Evolutionary conservation across 53 echinoderm and acorn worm genomes (phyloP).

Genomic region (Echinarachnius parma): DNA sequence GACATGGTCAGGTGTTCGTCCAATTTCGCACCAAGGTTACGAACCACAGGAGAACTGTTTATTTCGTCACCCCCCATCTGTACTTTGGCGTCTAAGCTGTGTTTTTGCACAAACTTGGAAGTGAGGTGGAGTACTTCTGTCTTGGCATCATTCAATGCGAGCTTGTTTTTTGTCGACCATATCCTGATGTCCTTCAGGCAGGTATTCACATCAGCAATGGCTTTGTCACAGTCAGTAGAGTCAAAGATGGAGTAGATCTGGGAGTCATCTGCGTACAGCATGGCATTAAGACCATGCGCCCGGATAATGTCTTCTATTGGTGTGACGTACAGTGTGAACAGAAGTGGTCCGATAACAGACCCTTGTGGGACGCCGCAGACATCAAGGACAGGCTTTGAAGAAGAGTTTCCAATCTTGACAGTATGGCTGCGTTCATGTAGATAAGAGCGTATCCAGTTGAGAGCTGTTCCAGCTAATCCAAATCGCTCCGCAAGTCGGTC

Average conservation of each 20-base stretch:
- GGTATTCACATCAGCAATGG: not conserved
- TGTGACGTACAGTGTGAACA: conserved; percentile 26
- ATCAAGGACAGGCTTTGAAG: not conserved
- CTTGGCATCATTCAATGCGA: conserved; percentile 31
- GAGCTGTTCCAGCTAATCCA: conserved; percentile 35
- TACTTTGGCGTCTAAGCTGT: not conserved
- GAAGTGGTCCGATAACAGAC: conserved; percentile 25
- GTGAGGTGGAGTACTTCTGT: conserved; percentile 43
- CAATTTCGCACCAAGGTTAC: conserved; percentile 10
- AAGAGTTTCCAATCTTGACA: conserved; percentile 1
- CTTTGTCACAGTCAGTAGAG: conserved; percentile 1
- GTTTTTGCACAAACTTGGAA: conserved; percentile 26
- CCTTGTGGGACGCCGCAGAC: conserved; percentile 26
- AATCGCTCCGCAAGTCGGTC: conserved; percentile 13
- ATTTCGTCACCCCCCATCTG: not conserved
- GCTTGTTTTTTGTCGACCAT: conserved; percentile 39
- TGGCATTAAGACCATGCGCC: conserved; percentile 32
- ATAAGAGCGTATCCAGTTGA: conserved; percentile 43
- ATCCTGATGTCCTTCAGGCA: conserved; percentile 36
- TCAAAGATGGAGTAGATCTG: conserved; percentile 37
- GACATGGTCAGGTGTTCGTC: conserved; percentile 11
- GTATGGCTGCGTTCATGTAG: conserved; percentile 24
- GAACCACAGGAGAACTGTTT: not conserved
- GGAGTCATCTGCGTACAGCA: conserved; percentile 57
- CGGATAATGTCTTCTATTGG: conserved; percentile 46